A percentile compares a stretch with the other conserved stretches of the same genome.
These are phyloP conservation scores for Globodera ellingtonae DNA, from an alignment of 1,140 invertebrate genomes.

Conservation along the genomic window DNA sequence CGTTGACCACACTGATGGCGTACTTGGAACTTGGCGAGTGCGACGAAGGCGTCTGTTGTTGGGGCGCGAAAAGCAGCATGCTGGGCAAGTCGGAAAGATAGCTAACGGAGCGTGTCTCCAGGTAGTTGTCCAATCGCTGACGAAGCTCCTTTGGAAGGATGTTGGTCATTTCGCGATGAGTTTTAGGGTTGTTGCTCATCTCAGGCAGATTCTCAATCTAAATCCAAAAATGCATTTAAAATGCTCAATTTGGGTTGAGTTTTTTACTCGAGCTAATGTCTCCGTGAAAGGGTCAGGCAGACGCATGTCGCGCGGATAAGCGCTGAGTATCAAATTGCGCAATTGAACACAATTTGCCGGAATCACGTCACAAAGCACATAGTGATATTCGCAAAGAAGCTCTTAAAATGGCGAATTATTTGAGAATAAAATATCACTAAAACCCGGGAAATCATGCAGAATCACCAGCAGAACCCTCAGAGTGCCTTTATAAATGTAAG, in stretches of 20 bases:
- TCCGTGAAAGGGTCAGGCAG: constrained; percentile 97
- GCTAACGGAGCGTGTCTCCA: constrained; percentile 89
- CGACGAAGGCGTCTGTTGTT: constrained; percentile 5
- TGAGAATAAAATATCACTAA: not conserved
- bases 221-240: constrained; percentile 65
- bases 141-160: constrained; percentile 49
- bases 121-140: constrained; percentile 87
- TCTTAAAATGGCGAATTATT: constrained; percentile 69
- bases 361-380: constrained; percentile 98
- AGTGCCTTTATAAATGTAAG: constrained; percentile 91
- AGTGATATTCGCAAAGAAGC: constrained; percentile 97
- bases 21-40: constrained; percentile 82
- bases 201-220: constrained; percentile 90
- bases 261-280: constrained; percentile 29
- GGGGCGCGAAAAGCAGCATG: constrained; percentile 71
- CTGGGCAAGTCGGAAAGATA: constrained; percentile 88
- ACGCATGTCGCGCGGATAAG: constrained; percentile 94
- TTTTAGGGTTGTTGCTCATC: constrained; percentile 79
- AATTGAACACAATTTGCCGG: constrained; percentile 98
- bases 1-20: constrained; percentile 94
- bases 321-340: constrained; percentile 94
- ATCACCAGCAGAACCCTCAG: constrained; percentile 90
- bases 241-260: constrained; percentile 56
- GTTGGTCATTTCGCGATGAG: constrained; percentile 77
- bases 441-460: constrained; percentile 88